phyloP scores from a whole-genome alignment of 2,888 invertebrate species.

The Cephus pulcher region DNA sequence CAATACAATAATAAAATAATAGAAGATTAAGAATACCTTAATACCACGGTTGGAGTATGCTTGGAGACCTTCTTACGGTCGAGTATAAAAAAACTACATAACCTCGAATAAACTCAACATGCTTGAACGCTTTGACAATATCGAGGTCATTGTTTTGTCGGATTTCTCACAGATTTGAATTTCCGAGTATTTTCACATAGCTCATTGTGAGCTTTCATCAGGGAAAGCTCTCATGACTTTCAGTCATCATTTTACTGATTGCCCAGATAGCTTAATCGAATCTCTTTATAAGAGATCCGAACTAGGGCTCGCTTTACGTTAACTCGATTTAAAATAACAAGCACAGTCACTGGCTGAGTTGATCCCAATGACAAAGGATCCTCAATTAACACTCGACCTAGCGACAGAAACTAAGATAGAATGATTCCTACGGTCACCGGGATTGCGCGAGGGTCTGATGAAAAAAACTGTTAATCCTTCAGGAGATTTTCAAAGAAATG shows the following conservation, averaged over 20 bases:
- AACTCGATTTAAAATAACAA: background rate
- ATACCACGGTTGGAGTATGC: constrained; percentile 2
- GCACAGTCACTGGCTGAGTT: background rate
- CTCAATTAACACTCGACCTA: background rate
- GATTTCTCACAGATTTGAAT: background rate
- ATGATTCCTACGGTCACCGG: background rate
- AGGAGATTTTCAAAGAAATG: background rate
- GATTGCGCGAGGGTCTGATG: background rate
- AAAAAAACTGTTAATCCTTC: background rate
- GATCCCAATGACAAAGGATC: background rate
- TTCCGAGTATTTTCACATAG: background rate
- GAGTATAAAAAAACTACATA: background rate
- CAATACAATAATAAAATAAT: constrained; percentile 41
- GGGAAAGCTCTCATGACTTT: background rate
- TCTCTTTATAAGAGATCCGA: background rate
- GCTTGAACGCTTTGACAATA: too few relatives aligned
- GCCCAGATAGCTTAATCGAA: background rate
- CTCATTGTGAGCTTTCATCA: background rate
- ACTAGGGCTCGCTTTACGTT: background rate
- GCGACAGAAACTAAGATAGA: background rate
- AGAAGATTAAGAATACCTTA: constrained; percentile 16
- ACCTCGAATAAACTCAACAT: background rate
- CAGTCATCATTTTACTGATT: background rate
- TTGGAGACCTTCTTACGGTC: background rate
- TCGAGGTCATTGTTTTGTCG: background rate